These are phyloP conservation scores for Pipa parva DNA, from an alignment of 2,113 vertebrate genomes.

Conservation along the genomic window DNA sequence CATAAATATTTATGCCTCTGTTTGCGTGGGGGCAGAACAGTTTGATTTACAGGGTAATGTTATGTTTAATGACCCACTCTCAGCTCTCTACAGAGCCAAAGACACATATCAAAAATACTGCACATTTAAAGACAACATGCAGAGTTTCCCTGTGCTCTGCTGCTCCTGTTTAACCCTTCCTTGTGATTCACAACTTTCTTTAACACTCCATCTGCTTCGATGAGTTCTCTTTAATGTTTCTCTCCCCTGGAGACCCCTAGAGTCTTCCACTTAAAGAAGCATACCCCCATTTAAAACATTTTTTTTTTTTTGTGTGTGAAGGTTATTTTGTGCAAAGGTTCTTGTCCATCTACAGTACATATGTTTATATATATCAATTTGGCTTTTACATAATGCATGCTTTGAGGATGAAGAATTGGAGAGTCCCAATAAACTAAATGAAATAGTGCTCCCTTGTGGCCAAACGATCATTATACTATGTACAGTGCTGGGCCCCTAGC, in stretches of 20 bases:
- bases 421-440: no score
- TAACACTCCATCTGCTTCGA: neutral
- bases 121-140: slow-evolving; percentile 19
- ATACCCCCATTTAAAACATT: no score
- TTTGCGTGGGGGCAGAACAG: slow-evolving; percentile 41
- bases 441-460: no score
- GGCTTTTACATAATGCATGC: no score
- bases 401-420: no score
- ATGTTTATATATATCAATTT: no score
- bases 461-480: no score
- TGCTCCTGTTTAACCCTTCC: slow-evolving; percentile 15
- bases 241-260: neutral
- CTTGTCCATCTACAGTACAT: no score
- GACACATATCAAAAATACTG: slow-evolving; percentile 32
- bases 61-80: slow-evolving; percentile 42
- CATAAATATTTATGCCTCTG: slow-evolving; percentile 42
- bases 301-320: no score
- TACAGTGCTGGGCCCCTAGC: no score
- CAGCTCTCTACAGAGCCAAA: slow-evolving; percentile 31
- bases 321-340: no score
- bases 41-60: slow-evolving; percentile 43
- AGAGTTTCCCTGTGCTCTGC: slow-evolving; percentile 7
- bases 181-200: neutral
- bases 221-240: neutral
- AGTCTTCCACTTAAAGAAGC: neutral